Base-by-base conservation (phyloP, 1,140 invertebrate genomes). In the Cyphomyrmex costatus region DNA sequence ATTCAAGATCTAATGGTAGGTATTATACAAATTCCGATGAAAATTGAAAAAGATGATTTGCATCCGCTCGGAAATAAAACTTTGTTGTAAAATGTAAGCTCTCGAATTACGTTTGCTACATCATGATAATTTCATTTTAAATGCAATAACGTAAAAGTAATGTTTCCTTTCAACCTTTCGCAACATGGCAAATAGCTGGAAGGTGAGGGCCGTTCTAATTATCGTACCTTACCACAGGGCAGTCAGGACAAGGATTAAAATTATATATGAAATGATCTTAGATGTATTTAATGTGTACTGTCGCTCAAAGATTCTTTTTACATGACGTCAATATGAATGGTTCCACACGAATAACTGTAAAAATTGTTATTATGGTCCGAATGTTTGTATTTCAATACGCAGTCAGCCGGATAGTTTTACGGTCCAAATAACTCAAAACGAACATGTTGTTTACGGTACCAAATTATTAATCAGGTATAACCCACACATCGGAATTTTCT, bases 391-490 rank as follows among this genome's bases (percentile, higher is more conserved):
- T 68, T 68, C 76, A 89, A 82, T 56, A 36, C 61, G 86, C 51
- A 78, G 42, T 27, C 36, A 85, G 8, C 76, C 76, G n/a, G 33
- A 65, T 16, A 82, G 66, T 58, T 88, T 88, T 53, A 70, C n/a
- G 61, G 36, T 89, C 24, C 33, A 85, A 66, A 51, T 85, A 61
- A 66, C 36, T 4, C 27, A 24, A 49, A 70, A 58, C 19, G 12
- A 46, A 53, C 49, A 56, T 19, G 56, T 84, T 65, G 49, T 89
- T 60, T 78, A 86, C 42, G 76, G 51, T 30, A 77, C 56, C 7
- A 53, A 83, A 82, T 66, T 92, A 42, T 73, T 78, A 63, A 63
- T 90, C 3, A 84, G 70, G 10, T 87, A 87, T 10, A 60, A 78
- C 33, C 33, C 36, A 58, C 21, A 53, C 4, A 12, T 79, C 42